These are phyloP conservation scores for Knipowitschia caucasica DNA, from an alignment of 2,797 vertebrate species.

Conservation along the genomic window DNA sequence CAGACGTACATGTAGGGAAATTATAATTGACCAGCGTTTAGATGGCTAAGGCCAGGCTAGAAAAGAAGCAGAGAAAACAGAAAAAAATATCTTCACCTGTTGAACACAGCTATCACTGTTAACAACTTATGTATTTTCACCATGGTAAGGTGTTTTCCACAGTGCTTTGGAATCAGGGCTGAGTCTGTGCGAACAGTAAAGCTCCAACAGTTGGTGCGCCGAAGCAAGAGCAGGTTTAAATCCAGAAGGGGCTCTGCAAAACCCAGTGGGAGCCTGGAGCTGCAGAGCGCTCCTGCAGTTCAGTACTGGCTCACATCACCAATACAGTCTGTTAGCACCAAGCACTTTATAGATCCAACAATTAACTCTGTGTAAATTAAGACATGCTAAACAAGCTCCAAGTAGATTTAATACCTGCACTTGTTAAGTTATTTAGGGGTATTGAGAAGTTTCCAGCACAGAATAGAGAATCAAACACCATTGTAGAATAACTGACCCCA, in stretches of 20 bases:
- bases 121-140: slow-evolving; percentile 16
- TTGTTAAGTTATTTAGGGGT: neutral
- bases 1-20: too few relatives aligned
- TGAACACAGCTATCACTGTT: neutral
- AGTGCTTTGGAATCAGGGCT: slow-evolving; percentile 15
- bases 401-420: slow-evolving; percentile 4
- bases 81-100: too few relatives aligned
- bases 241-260: slow-evolving; percentile 72
- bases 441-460: neutral
- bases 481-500: too few relatives aligned
- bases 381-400: slow-evolving; percentile 2
- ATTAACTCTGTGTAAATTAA: slow-evolving; percentile 19
- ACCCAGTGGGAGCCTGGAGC: slow-evolving; percentile 56
- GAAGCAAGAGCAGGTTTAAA: slow-evolving; percentile 61
- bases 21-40: too few relatives aligned
- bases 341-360: slow-evolving; percentile 20
- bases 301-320: slow-evolving; percentile 44
- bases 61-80: too few relatives aligned
- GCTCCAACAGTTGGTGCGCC: slow-evolving; percentile 61
- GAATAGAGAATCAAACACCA: neutral
- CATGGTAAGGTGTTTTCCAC: slow-evolving; percentile 28
- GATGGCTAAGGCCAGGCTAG: too few relatives aligned
- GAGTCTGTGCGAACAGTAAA: slow-evolving; percentile 58
- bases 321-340: slow-evolving; percentile 38
- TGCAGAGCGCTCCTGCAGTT: slow-evolving; percentile 46